Percentiles rank a stretch among this genome's conserved stretches.
phyloP scores from a whole-genome alignment of 2,797 vertebrate genomes.

The Lemur catta region DNA sequence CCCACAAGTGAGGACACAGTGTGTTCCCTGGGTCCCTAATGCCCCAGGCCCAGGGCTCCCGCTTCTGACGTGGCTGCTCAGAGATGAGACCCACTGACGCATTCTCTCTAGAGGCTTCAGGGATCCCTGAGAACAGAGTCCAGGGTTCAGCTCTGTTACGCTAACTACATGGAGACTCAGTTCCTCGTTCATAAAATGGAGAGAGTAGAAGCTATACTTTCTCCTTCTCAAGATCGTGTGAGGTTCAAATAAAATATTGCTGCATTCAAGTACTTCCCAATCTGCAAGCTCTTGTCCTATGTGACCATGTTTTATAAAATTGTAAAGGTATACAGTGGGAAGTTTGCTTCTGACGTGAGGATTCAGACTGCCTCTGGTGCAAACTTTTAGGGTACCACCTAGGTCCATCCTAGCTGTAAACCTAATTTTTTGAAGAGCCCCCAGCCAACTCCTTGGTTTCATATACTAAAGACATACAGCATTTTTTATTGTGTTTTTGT shows the following conservation, averaged over 20 bases:
- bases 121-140: neutral
- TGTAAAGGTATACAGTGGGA: neutral
- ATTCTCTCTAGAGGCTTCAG: neutral
- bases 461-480: neutral
- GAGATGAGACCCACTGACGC: neutral
- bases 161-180: slow-evolving; percentile 34
- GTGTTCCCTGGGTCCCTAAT: neutral
- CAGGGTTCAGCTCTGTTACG: neutral
- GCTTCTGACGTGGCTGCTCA: neutral
- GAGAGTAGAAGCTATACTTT: neutral
- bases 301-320: neutral
- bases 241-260: neutral
- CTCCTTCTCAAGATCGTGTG: neutral
- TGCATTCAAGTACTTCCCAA: neutral
- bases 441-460: neutral
- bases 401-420: neutral
- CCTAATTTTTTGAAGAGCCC: neutral
- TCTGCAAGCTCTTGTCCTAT: neutral
- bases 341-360: neutral
- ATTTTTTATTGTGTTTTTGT: neutral
- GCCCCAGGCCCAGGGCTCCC: neutral
- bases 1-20: neutral
- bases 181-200: slow-evolving; percentile 33
- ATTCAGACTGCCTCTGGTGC: neutral
- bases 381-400: neutral